These are phyloP conservation scores for Aramus guarauna DNA, from an alignment of 2,113 vertebrate genomes.

Conservation along the genomic window DNA sequence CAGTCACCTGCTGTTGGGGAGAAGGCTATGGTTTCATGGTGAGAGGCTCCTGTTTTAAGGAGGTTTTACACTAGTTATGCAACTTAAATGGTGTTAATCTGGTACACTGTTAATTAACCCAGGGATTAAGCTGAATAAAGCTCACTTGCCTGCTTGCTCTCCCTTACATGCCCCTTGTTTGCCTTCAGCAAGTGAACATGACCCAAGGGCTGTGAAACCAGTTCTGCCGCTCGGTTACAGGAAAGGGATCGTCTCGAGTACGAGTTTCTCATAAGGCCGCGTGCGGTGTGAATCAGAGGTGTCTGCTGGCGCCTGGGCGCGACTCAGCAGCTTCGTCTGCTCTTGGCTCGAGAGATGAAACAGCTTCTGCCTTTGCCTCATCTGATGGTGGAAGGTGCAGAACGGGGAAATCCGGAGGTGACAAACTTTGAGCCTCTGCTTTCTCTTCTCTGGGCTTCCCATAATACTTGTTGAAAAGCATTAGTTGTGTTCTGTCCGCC, in stretches of 20 bases:
- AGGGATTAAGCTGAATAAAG: not conserved
- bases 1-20: not conserved
- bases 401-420: not conserved
- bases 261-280: not conserved
- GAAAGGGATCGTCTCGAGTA: not conserved
- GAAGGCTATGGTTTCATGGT: not conserved
- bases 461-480: not conserved
- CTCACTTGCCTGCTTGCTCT: not conserved
- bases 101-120: not conserved
- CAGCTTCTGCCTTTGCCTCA: not conserved
- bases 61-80: not conserved
- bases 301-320: not conserved
- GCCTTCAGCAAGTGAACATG: not conserved
- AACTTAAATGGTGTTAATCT: not conserved
- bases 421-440: not conserved
- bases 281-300: not conserved
- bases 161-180: not conserved
- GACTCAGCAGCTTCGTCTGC: not conserved
- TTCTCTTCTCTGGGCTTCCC: not conserved
- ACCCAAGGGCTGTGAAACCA: not conserved
- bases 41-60: not conserved
- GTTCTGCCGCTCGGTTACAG: not conserved
- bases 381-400: not conserved
- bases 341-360: not conserved
- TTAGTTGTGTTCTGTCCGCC: not conserved